A percentile compares a stretch with the other conserved stretches of the same genome.
These are phyloP conservation scores for Leptopilina myrica DNA, from an alignment of 2,888 invertebrate genomes.

Conservation along the genomic window DNA sequence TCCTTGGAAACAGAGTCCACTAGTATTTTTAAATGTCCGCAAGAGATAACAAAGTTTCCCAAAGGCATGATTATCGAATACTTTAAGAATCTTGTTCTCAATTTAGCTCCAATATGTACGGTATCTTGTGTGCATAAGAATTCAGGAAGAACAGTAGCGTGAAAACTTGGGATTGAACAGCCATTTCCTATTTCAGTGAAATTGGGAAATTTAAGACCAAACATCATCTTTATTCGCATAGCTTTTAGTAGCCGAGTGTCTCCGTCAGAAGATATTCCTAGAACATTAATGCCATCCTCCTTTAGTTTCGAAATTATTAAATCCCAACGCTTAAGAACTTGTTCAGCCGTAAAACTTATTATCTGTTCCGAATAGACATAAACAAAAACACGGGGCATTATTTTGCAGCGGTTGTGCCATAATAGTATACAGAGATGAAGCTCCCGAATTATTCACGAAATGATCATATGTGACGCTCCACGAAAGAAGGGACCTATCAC, in stretches of 20 bases:
- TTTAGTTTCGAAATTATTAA: slow-evolving; percentile 50
- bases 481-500: too few relatives aligned
- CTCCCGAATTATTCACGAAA: slow-evolving; percentile 43
- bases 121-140: slow-evolving; percentile 55
- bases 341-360: slow-evolving; percentile 22
- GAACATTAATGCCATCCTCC: slow-evolving; percentile 53
- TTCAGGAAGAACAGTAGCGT: slow-evolving; percentile 14
- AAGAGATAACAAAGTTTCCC: slow-evolving; percentile 48
- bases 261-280: slow-evolving; percentile 60
- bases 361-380: slow-evolving; percentile 42
- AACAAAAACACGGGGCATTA: slow-evolving; percentile 49
- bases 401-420: slow-evolving; percentile 37
- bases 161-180: background rate
- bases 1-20: slow-evolving; percentile 32
- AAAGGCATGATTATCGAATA: slow-evolving; percentile 49
- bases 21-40: slow-evolving; percentile 48
- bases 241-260: slow-evolving; percentile 59
- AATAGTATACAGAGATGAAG: slow-evolving; percentile 42
- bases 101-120: slow-evolving; percentile 58
- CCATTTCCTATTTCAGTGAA: background rate
- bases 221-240: slow-evolving; percentile 54
- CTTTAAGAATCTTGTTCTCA: slow-evolving; percentile 56
- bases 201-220: slow-evolving; percentile 50
- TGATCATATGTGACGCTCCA: too few relatives aligned
- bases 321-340: slow-evolving; percentile 52